phyloP scores from a whole-genome alignment of 2,888 invertebrate species.

The Epistrophella euchroma region DNA sequence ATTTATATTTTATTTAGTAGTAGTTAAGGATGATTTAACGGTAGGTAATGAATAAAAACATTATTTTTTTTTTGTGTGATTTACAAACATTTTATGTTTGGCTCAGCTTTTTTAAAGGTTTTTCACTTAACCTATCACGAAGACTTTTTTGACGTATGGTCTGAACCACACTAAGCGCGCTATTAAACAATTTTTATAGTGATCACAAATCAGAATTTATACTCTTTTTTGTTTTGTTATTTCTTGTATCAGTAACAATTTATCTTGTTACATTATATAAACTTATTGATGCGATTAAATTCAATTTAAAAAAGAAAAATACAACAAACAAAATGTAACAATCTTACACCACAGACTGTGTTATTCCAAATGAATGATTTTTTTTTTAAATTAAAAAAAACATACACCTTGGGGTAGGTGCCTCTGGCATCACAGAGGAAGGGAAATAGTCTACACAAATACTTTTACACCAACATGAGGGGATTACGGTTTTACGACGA shows the following conservation, averaged over 20 bases:
- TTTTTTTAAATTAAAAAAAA: slow-evolving; percentile 18
- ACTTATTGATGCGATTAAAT: not conserved
- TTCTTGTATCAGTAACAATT: not conserved
- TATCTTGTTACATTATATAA: not conserved
- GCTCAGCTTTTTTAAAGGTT: too few species aligned
- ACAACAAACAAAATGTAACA: not conserved
- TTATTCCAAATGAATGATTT: slow-evolving; percentile 33
- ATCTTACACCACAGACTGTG: slow-evolving; percentile 19
- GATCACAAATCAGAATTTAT: not conserved
- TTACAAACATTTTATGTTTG: too few species aligned
- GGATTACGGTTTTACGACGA: slow-evolving; percentile 50
- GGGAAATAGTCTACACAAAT: slow-evolving; percentile 53
- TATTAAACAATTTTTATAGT: not conserved
- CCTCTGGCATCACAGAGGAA: not conserved
- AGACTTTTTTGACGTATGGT: too few species aligned
- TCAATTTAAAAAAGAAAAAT: not conserved
- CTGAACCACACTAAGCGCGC: too few species aligned
- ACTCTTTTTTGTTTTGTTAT: not conserved
- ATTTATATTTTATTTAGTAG: too few species aligned
- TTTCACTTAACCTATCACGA: too few species aligned
- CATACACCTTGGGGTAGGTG: too few species aligned
- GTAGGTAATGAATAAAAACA: too few species aligned
- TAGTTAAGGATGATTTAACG: too few species aligned
- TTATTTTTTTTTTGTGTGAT: too few species aligned
- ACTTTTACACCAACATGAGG: slow-evolving; percentile 43